Percentiles rank a stretch among this genome's conserved stretches.
Conservation (phyloP, 2,113 vertebrate species). For the Physeter macrocephalus region DNA sequence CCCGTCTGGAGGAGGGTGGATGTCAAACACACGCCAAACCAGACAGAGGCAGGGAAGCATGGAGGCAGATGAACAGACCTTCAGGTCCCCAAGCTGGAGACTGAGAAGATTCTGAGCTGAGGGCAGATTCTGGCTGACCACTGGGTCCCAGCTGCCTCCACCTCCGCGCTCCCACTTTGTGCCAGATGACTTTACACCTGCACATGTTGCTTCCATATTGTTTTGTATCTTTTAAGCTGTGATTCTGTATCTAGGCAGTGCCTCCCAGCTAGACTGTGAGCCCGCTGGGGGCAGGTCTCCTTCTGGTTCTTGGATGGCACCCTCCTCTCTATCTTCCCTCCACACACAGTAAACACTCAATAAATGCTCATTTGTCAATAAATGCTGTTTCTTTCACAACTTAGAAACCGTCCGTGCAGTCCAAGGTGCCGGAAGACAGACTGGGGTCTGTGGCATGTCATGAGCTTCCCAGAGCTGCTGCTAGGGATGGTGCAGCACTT, state of each 20-base stretch:
- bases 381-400: background rate
- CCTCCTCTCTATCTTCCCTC: background rate
- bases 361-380: slow-evolving; percentile 31
- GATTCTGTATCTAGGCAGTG: background rate
- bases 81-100: background rate
- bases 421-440: background rate
- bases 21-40: background rate
- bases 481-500: background rate
- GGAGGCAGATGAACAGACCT: background rate
- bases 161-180: background rate
- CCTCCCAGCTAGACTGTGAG: background rate
- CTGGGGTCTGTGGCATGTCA: background rate
- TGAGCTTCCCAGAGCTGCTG: background rate
- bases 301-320: background rate
- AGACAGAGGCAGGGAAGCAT: background rate
- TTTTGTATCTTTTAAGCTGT: background rate
- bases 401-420: background rate
- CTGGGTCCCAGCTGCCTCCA: background rate
- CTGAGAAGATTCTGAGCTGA: background rate
- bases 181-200: background rate
- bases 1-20: background rate
- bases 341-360: slow-evolving; percentile 24
- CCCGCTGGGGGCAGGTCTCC: background rate
- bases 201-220: background rate
- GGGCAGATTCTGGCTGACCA: background rate